A percentile compares a stretch with the other conserved stretches of the same genome.
These are phyloP conservation scores for Venturia canescens DNA, from an alignment of 1,140 invertebrate species.

Conservation along the genomic window DNA sequence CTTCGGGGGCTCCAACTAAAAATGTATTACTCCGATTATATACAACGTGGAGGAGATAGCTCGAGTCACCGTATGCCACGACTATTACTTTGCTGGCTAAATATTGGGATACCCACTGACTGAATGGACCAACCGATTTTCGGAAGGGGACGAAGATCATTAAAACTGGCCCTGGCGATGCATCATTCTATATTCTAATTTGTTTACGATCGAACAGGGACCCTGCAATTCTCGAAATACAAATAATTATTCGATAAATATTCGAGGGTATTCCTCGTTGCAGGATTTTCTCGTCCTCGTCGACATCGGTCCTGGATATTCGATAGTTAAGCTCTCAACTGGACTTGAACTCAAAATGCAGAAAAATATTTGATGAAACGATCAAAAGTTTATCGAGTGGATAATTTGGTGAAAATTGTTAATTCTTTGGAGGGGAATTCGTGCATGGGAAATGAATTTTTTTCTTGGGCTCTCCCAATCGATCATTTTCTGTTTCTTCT, in stretches of 20 bases:
- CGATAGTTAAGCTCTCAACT: too few species aligned
- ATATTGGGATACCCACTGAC: conserved; percentile 69
- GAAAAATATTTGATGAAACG: too few species aligned
- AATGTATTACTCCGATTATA: conserved; percentile 51
- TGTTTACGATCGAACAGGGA: neutral
- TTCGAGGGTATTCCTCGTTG: neutral
- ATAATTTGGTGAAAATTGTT: too few species aligned
- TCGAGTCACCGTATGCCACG: conserved; percentile 34
- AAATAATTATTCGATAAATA: neutral
- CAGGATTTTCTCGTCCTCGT: too few species aligned
- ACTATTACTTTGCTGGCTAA: conserved; percentile 69
- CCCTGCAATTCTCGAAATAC: neutral
- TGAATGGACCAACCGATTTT: conserved; percentile 68
- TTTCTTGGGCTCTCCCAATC: too few species aligned
- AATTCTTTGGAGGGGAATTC: too few species aligned
- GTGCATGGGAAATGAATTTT: too few species aligned
- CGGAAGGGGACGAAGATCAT: neutral
- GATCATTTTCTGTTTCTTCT: neutral
- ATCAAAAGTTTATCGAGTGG: too few species aligned
- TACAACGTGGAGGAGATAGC: conserved; percentile 6
- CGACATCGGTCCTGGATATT: too few species aligned
- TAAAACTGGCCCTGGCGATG: neutral
- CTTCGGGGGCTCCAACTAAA: conserved; percentile 57
- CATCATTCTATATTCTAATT: neutral
- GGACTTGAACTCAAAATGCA: too few species aligned